phyloP scores from a whole-genome alignment of 1,140 invertebrate genomes.

The Psilanteris sp. region DNA sequence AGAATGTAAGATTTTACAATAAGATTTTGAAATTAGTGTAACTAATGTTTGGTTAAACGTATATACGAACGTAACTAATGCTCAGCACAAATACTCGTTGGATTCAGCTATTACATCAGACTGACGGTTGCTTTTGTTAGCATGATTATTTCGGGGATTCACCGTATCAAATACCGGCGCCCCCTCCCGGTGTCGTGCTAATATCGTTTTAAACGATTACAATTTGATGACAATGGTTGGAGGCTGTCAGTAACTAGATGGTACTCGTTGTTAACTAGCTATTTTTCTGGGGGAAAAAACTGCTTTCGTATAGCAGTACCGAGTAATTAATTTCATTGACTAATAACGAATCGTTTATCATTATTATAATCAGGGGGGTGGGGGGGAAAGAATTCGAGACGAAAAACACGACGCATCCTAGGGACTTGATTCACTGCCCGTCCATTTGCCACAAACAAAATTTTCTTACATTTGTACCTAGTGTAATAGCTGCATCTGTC shows the following conservation, averaged over 20 bases:
- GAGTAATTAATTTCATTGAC: constrained; percentile 10
- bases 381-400: too few relatives aligned
- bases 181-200: too few relatives aligned
- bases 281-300: too few relatives aligned
- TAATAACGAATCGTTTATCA: constrained; percentile 28
- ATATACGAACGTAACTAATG: constrained; percentile 24
- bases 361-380: too few relatives aligned
- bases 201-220: too few relatives aligned
- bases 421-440: constrained; percentile 25
- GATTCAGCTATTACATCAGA: constrained; percentile 50
- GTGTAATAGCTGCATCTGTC: constrained; percentile 44
- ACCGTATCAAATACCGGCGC: too few relatives aligned
- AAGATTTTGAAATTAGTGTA: constrained; percentile 43
- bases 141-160: too few relatives aligned
- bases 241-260: constrained; percentile 12
- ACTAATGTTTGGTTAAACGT: constrained; percentile 17
- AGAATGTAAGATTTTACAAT: too few relatives aligned
- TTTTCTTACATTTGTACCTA: not conserved
- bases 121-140: not conserved
- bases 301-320: constrained; percentile 18
- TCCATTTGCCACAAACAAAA: constrained; percentile 16
- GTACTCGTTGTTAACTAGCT: too few relatives aligned
- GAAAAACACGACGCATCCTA: too few relatives aligned
- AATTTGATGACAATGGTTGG: constrained; percentile 14
- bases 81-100: constrained; percentile 45